Percentiles rank a stretch among this genome's conserved stretches.
Conservation (phyloP, 2,888 invertebrate species). For the Aphidius colemani region DNA sequence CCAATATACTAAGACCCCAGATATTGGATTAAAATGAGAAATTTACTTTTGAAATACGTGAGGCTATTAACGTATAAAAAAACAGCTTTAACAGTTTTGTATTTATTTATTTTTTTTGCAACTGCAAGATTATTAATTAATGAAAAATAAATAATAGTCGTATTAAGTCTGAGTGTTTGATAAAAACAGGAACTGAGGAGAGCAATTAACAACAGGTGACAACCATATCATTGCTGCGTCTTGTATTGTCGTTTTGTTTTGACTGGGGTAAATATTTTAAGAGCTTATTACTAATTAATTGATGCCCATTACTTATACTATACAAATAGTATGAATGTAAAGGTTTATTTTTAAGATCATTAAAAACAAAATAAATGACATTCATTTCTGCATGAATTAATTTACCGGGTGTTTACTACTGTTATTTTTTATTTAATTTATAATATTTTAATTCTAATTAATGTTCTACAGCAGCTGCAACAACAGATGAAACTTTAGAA, state of each 20-base stretch:
- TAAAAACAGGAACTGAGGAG: constrained; percentile 55
- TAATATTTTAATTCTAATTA: no score
- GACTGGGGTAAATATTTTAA: constrained; percentile 58
- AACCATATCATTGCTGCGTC: constrained; percentile 58
- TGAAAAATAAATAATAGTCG: constrained; percentile 14
- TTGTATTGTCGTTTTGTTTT: constrained; percentile 59
- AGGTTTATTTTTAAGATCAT: no score
- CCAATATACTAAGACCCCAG: no score
- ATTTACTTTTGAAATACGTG: not conserved
- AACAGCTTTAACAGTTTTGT: not conserved
- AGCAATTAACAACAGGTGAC: constrained; percentile 59
- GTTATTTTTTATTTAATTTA: no score
- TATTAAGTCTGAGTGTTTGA: constrained; percentile 55
- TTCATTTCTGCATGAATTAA: not conserved
- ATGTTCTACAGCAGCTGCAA: no score
- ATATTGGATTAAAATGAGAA: not conserved
- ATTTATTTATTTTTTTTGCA: constrained; percentile 27
- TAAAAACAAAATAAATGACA: no score
- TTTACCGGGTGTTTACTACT: not conserved
- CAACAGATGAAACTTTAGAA: no score
- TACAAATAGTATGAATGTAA: constrained; percentile 2
- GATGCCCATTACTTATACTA: no score
- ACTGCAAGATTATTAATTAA: constrained; percentile 10
- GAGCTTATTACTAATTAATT: constrained; percentile 38
- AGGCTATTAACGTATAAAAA: constrained; percentile 24